A percentile compares a stretch with the other conserved stretches of the same genome.
Conservation (phyloP, 2,113 vertebrate genomes). For the Ictalurus furcatus region DNA sequence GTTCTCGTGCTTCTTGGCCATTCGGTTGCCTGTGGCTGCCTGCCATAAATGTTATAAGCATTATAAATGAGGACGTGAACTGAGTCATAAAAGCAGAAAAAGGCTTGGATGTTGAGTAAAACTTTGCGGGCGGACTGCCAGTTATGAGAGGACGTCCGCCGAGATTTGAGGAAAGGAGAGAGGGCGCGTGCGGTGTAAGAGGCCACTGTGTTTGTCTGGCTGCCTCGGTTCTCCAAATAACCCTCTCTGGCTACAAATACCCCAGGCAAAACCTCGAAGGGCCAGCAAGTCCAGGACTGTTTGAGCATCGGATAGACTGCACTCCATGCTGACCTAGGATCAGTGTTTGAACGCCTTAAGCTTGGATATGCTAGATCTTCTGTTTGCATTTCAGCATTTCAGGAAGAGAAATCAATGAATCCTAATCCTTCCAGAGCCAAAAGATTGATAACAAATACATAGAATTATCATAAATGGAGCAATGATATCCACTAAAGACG, state of each 20-base stretch:
- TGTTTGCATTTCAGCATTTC: constrained; percentile 11
- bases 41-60: constrained; percentile 25
- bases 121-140: constrained; percentile 6
- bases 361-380: constrained; percentile 9
- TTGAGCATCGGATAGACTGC: constrained; percentile 33
- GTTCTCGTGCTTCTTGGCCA: constrained; percentile 2
- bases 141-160: constrained; percentile 12
- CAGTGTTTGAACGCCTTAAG: constrained; percentile 31
- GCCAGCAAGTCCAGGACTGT: constrained; percentile 2
- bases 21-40: constrained; percentile 23
- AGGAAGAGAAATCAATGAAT: not conserved
- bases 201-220: constrained; percentile 23
- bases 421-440: constrained; percentile 32
- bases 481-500: not conserved
- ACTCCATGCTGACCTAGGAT: constrained; percentile 25
- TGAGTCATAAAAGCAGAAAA: constrained; percentile 23
- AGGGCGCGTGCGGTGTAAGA: not conserved
- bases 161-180: constrained; percentile 13
- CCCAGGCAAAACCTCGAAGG: constrained; percentile 19
- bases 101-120: constrained; percentile 13
- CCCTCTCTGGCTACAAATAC: constrained; percentile 32
- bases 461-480: not conserved
- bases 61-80: constrained; percentile 37
- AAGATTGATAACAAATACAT: not conserved
- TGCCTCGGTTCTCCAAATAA: constrained; percentile 20